phyloP scores from a whole-genome alignment of 2,888 invertebrate species.

The Hyles lineata region DNA sequence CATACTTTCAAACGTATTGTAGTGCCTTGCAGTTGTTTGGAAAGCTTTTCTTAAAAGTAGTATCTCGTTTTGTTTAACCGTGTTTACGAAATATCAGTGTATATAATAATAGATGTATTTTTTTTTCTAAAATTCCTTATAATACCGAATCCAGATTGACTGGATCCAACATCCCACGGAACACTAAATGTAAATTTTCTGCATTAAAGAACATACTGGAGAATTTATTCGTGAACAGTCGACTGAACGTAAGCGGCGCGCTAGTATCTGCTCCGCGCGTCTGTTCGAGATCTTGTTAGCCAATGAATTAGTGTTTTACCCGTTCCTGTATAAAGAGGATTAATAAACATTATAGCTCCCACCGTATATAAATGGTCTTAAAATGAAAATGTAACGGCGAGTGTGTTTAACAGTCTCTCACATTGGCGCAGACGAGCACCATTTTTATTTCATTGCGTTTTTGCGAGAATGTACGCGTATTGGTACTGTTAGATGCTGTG shows the following conservation, averaged over 20 bases:
- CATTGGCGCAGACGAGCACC: not conserved
- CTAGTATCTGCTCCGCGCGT: not conserved
- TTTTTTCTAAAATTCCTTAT: too few relatives aligned
- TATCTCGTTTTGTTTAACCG: not conserved
- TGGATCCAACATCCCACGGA: not conserved
- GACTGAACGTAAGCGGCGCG: not conserved
- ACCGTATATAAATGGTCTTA: not conserved
- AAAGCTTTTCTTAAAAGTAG: not conserved
- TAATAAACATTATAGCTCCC: slow-evolving; percentile 17
- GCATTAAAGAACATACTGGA: slow-evolving; percentile 9
- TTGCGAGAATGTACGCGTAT: not conserved
- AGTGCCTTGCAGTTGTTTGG: not conserved
- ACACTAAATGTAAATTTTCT: not conserved
- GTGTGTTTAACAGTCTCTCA: not conserved
- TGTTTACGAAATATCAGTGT: not conserved
- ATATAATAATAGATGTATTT: too few relatives aligned
- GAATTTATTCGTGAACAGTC: slow-evolving; percentile 15
- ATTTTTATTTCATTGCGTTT: not conserved
- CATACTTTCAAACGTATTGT: slow-evolving; percentile 11
- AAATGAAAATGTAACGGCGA: slow-evolving; percentile 17
- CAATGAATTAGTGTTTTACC: slow-evolving; percentile 22
- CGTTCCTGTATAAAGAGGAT: slow-evolving; percentile 8
- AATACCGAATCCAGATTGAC: too few relatives aligned
- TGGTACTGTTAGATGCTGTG: not conserved
- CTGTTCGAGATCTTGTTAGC: slow-evolving; percentile 18